A percentile compares a stretch with the other conserved stretches of the same genome.
phyloP scores from a whole-genome alignment of 2,113 vertebrate genomes.

The Platycercus adscitus region DNA sequence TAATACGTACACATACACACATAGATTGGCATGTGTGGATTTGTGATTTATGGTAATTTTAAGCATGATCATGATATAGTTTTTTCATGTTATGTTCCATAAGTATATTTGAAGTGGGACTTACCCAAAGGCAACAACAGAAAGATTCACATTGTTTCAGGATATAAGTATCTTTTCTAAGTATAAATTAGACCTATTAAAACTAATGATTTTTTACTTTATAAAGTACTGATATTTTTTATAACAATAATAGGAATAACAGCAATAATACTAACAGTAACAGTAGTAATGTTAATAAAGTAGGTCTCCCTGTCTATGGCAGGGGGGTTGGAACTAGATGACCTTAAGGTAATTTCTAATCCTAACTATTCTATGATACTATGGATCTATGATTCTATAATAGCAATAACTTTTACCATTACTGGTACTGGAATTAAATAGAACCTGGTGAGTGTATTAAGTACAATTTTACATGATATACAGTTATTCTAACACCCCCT shows the following conservation, averaged over 20 bases:
- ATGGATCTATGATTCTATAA: no score
- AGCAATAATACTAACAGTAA: background rate
- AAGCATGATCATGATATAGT: background rate
- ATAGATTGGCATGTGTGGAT: background rate
- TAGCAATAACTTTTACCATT: background rate
- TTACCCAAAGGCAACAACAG: background rate
- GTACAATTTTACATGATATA: slow-evolving; percentile 57
- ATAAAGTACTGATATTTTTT: background rate
- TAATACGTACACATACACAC: background rate
- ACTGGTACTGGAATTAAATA: slow-evolving; percentile 42
- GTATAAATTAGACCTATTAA: background rate
- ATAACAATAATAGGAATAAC: background rate
- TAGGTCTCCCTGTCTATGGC: no score
- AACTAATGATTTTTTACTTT: background rate
- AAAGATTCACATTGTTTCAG: background rate
- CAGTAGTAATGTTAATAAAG: background rate
- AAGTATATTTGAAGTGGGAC: background rate
- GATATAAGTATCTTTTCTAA: background rate
- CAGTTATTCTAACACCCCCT: slow-evolving; percentile 49
- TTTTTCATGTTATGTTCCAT: slow-evolving; percentile 14
- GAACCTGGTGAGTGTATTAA: slow-evolving; percentile 43
- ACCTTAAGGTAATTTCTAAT: no score
- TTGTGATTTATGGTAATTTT: background rate
- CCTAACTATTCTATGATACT: no score
- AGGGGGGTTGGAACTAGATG: no score